Conservation (phyloP, 2,888 invertebrate genomes). For the Aquatica leii region DNA sequence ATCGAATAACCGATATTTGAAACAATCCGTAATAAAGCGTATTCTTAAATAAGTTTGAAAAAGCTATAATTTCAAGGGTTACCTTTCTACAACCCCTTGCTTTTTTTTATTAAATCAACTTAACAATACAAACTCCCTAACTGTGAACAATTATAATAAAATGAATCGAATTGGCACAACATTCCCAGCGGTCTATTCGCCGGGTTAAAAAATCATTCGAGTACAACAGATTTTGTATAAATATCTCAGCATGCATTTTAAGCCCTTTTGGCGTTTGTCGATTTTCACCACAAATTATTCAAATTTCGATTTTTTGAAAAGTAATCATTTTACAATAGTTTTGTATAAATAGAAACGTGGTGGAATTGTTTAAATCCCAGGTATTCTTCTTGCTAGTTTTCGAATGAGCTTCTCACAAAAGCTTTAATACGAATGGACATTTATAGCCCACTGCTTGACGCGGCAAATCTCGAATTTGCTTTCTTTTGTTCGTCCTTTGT, state of each 20-base stretch:
- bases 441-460: slow-evolving; percentile 55
- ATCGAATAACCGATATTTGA: too few relatives aligned
- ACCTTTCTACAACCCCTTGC: slow-evolving; percentile 31
- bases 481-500: slow-evolving; percentile 55
- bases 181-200: slow-evolving; percentile 32
- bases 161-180: slow-evolving; percentile 36
- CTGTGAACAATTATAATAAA: slow-evolving; percentile 35
- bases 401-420: slow-evolving; percentile 41
- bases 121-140: slow-evolving; percentile 32
- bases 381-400: slow-evolving; percentile 28
- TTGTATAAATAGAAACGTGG: slow-evolving; percentile 13
- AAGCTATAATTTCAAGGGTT: not conserved
- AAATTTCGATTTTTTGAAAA: not conserved
- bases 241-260: slow-evolving; percentile 32
- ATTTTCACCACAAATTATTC: slow-evolving; percentile 2
- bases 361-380: slow-evolving; percentile 21
- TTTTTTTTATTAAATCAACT: slow-evolving; percentile 34
- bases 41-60: too few relatives aligned
- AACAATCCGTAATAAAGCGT: too few relatives aligned
- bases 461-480: slow-evolving; percentile 58
- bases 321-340: not conserved
- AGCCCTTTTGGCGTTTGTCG: too few relatives aligned
- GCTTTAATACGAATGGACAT: slow-evolving; percentile 55
- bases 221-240: slow-evolving; percentile 18
- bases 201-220: slow-evolving; percentile 22